Conservation (phyloP, 1,140 invertebrate genomes). For the Psix sp. region DNA sequence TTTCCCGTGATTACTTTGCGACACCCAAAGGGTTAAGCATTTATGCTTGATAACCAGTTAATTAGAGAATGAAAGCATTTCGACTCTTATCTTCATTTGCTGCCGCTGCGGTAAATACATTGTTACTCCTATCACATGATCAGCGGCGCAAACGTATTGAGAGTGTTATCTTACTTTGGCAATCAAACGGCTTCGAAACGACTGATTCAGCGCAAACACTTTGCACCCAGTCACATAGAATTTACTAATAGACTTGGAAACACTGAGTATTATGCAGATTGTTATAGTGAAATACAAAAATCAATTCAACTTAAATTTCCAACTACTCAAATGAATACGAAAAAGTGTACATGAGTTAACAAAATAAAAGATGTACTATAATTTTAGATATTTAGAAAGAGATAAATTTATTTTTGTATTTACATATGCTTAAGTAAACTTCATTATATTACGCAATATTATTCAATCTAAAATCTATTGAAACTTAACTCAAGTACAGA, state of each 20-base stretch:
- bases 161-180: constrained; percentile 24
- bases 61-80: constrained; percentile 46
- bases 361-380: too few relatives aligned
- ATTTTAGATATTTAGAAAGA: too few relatives aligned
- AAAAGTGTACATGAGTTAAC: too few relatives aligned
- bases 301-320: too few relatives aligned
- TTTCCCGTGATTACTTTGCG: constrained; percentile 9
- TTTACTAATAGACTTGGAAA: too few relatives aligned
- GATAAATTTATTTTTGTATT: too few relatives aligned
- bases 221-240: constrained; percentile 22
- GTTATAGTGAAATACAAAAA: too few relatives aligned
- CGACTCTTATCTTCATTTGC: constrained; percentile 30
- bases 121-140: constrained; percentile 37
- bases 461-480: background rate
- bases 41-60: constrained; percentile 28
- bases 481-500: constrained; percentile 1
- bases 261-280: too few relatives aligned
- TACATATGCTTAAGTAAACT: too few relatives aligned
- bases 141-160: constrained; percentile 37
- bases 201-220: constrained; percentile 31
- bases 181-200: constrained; percentile 25
- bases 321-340: too few relatives aligned
- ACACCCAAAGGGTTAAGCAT: constrained; percentile 9
- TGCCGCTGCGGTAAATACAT: constrained; percentile 28
- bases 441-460: too few relatives aligned